Evolutionary conservation across 2,797 vertebrate genomes (phyloP).

Genomic region (Malacoraja senta): DNA sequence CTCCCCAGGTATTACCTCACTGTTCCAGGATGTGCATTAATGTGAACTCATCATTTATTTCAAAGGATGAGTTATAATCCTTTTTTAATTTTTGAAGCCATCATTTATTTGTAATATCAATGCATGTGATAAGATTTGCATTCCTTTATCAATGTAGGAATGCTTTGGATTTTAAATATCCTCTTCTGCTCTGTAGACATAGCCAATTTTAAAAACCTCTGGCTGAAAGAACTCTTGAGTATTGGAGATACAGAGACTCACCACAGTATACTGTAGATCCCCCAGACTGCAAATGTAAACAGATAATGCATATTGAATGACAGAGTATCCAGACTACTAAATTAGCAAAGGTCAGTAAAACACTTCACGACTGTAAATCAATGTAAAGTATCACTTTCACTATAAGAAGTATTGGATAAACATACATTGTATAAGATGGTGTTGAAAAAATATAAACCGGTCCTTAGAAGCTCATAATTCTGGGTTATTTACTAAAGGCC

Average conservation of each 20-base stretch:
- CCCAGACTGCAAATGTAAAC: slow-evolving; percentile 9
- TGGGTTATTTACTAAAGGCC: neutral
- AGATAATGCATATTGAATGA: slow-evolving; percentile 36
- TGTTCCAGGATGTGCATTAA: neutral
- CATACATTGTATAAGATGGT: neutral
- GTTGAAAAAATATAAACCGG: neutral
- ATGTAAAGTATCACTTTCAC: slow-evolving; percentile 26
- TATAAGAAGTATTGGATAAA: slow-evolving; percentile 9
- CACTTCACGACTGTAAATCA: slow-evolving; percentile 4
- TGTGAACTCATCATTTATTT: neutral
- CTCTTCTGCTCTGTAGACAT: neutral
- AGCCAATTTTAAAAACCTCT: slow-evolving; percentile 2
- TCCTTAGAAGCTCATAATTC: neutral
- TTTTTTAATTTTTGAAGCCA: neutral
- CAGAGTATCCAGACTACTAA: slow-evolving; percentile 19
- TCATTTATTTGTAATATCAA: neutral
- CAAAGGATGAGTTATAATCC: neutral
- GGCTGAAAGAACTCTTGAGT: neutral
- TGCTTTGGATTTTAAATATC: neutral
- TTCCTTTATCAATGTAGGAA: neutral
- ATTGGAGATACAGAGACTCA: slow-evolving; percentile 2
- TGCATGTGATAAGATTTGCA: slow-evolving; percentile 8
- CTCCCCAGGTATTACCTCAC: neutral
- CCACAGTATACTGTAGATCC: neutral
- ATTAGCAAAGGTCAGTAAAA: slow-evolving; percentile 38